phyloP scores from a whole-genome alignment of 2,797 vertebrate genomes.

The Eutrigla gurnardus region DNA sequence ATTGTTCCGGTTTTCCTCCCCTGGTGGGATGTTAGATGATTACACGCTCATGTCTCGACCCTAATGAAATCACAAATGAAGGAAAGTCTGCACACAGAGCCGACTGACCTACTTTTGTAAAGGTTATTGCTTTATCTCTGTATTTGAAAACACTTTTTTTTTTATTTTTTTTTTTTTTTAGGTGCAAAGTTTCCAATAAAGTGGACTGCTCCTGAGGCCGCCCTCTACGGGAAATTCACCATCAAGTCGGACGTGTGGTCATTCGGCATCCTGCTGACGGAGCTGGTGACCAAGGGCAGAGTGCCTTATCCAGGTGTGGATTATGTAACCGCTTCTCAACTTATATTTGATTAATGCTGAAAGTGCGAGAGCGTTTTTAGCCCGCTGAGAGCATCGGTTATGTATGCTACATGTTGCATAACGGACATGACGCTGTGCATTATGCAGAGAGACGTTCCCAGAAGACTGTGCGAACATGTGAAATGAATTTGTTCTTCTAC shows the following conservation, averaged over 20 bases:
- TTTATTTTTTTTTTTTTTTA: slow-evolving; percentile 66
- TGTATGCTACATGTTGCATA: slow-evolving; percentile 56
- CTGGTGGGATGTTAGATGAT: slow-evolving; percentile 34
- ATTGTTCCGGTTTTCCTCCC: slow-evolving; percentile 45
- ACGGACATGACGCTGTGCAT: slow-evolving; percentile 45
- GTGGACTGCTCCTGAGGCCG: slow-evolving; percentile 98
- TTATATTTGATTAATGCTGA: slow-evolving; percentile 25
- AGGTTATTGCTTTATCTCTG: slow-evolving; percentile 7
- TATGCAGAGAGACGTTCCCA: slow-evolving; percentile 51
- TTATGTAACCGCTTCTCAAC: slow-evolving; percentile 15
- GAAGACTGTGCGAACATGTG: slow-evolving; percentile 28
- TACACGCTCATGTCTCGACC: slow-evolving; percentile 39
- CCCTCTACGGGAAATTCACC: slow-evolving; percentile 97
- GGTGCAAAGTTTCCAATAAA: slow-evolving; percentile 99
- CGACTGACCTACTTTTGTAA: slow-evolving; percentile 53
- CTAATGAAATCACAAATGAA: slow-evolving; percentile 56
- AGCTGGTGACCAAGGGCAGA: slow-evolving; percentile 98
- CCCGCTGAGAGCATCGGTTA: neutral
- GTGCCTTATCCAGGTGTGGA: slow-evolving; percentile 97
- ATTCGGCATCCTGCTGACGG: slow-evolving; percentile 98
- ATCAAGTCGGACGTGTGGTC: slow-evolving; percentile 99
- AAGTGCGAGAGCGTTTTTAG: slow-evolving; percentile 1
- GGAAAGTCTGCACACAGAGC: slow-evolving; percentile 13
- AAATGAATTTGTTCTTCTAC: slow-evolving; percentile 6
- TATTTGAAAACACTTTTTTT: neutral